Evolutionary conservation across 1,140 invertebrate genomes (phyloP).

Genomic region (Druon quercuslanigerum): DNA sequence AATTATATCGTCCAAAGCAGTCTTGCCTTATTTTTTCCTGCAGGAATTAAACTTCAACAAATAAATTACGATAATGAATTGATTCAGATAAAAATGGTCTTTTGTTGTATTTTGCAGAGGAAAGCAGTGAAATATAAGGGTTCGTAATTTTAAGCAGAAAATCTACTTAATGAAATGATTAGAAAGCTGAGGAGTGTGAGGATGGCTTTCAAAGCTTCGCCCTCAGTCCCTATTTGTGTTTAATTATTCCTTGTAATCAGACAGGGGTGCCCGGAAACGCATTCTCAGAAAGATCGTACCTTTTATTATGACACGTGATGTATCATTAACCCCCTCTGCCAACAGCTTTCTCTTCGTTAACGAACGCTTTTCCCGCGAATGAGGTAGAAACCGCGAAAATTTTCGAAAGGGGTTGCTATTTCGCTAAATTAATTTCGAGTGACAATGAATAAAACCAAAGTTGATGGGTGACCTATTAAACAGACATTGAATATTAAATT

Average conservation of each 20-base stretch:
- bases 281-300: background rate
- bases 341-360: background rate
- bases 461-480: too few species aligned
- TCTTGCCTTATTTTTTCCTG: background rate
- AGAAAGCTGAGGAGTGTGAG: background rate
- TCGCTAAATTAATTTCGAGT: too few species aligned
- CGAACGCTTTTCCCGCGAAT: background rate
- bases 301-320: background rate
- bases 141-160: background rate
- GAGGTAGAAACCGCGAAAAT: background rate
- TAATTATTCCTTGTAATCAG: constrained; percentile 18
- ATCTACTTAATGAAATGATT: background rate
- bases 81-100: background rate
- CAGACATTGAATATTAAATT: too few species aligned
- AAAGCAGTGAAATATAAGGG: background rate
- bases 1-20: background rate
- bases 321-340: background rate
- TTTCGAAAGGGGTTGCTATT: background rate
- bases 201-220: background rate
- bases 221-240: background rate
- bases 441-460: too few species aligned
- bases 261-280: background rate
- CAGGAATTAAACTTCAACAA: background rate
- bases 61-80: background rate
- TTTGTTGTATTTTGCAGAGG: background rate